Evolutionary conservation across 2,888 invertebrate genomes (phyloP).

Genomic region (Chaetogeoica ovagalla): DNA sequence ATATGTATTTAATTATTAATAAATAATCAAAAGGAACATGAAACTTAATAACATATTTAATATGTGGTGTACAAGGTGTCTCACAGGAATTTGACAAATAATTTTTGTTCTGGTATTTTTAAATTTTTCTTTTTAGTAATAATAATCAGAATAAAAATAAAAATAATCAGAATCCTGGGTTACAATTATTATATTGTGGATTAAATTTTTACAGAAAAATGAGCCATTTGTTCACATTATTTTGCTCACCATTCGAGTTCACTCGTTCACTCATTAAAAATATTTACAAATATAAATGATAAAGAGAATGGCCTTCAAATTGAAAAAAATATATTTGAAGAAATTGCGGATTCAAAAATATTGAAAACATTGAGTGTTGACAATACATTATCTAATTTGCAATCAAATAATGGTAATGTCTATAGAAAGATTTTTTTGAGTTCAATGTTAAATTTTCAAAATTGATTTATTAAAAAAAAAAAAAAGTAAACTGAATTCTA

Average conservation of each 20-base stretch:
- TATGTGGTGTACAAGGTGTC: background rate
- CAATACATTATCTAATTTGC: background rate
- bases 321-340: conserved; percentile 24
- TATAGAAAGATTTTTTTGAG: conserved; percentile 64
- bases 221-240: too few relatives aligned
- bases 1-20: conserved; percentile 16
- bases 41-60: background rate
- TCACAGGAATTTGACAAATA: too few relatives aligned
- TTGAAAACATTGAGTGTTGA: background rate
- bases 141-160: too few relatives aligned
- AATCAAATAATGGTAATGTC: background rate
- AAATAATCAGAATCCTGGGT: too few relatives aligned
- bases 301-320: background rate
- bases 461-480: conserved; percentile 66
- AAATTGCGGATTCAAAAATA: background rate
- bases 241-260: too few relatives aligned
- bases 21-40: conserved; percentile 39
- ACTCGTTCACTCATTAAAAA: background rate
- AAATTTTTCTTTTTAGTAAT: too few relatives aligned
- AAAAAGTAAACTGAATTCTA: conserved; percentile 63
- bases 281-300: background rate
- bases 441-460: conserved; percentile 59
- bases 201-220: too few relatives aligned
- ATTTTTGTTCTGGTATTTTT: too few relatives aligned
- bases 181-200: too few relatives aligned